Conservation (phyloP, 2,113 vertebrate species). For the Hypocryptadius cinnamomeus region DNA sequence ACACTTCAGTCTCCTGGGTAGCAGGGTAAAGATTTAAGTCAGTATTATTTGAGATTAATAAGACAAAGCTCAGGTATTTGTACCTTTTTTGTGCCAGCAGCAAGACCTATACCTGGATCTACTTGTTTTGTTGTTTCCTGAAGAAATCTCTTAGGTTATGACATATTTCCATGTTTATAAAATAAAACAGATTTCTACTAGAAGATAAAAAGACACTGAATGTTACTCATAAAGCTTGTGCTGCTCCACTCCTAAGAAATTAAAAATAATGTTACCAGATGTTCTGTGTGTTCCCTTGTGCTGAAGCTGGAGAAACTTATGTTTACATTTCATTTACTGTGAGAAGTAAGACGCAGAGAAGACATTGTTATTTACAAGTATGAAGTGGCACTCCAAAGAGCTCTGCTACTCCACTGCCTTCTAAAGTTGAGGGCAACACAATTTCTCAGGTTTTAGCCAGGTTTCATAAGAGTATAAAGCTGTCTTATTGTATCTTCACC, state of each 20-base stretch:
- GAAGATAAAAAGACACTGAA: neutral
- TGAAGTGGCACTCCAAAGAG: neutral
- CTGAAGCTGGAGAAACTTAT: neutral
- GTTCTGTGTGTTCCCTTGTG: neutral
- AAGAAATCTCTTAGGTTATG: neutral
- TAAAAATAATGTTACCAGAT: conserved; percentile 34
- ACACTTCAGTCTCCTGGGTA: neutral
- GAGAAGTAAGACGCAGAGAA: neutral
- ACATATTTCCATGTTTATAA: conserved; percentile 1
- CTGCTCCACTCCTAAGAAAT: neutral
- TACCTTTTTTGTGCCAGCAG: neutral
- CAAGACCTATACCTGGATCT: neutral
- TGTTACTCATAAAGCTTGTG: neutral
- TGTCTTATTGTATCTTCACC: neutral
- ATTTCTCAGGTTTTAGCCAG: neutral
- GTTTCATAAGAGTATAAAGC: neutral
- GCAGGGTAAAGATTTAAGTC: neutral
- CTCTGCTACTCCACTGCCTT: neutral
- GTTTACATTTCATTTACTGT: neutral
- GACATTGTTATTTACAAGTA: neutral
- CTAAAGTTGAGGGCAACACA: neutral
- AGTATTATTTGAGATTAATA: neutral
- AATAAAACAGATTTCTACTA: conserved; percentile 6
- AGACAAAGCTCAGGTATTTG: neutral
- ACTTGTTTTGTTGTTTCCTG: neutral